Base-by-base conservation (phyloP, 1,140 invertebrate species). In the Helicoverpa zea region DNA sequence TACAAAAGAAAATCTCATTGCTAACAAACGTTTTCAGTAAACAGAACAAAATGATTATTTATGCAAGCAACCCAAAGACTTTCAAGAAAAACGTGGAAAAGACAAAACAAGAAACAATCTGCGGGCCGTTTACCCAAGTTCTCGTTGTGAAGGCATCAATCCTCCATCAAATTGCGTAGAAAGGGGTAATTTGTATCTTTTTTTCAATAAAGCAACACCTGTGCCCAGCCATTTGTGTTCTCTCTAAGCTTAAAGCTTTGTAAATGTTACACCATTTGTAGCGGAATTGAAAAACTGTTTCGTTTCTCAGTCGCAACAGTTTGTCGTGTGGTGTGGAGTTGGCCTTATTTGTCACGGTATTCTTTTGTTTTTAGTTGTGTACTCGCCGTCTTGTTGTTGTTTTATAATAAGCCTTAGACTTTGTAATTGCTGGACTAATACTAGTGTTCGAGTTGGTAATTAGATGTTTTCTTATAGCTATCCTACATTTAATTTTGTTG, bases 171-270 rank as follows among this genome's bases (percentile, higher is more conserved):
- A 87, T 87, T 79, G 82, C 68, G 74, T 80, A 84, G 86, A 87
- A 91, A 92, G 80, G 87, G 89, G 89, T 90, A 89, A 91, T 92
- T 92, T 92, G 91, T 92, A 89, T 91, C 87, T 90, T 92, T 94
- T 92, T 94, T 94, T 94, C 93, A 93, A 93, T 94, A 94, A 90
- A 92, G 85, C 86, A 93, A 88, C 93, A 94, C 93, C 92, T 94
- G 92, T 85, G 90, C 81, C 76, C 80, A 83, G 81, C 89, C 87
- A 89, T 91, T 93, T 92, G 89, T 88, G 87, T 85, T 88, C 86
- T 79, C 86, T 87, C 87, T 90, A 91, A 91, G 89, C 89, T 87
- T 83, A 86, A 87, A 91, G 88, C 87, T 86, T 92, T 91, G 90
- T 93, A 92, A 94, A 94, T 94, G 93, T 92, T 90, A 64, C 80